phyloP scores from a whole-genome alignment of 2,797 vertebrate species.

The Streptopelia turtur region DNA sequence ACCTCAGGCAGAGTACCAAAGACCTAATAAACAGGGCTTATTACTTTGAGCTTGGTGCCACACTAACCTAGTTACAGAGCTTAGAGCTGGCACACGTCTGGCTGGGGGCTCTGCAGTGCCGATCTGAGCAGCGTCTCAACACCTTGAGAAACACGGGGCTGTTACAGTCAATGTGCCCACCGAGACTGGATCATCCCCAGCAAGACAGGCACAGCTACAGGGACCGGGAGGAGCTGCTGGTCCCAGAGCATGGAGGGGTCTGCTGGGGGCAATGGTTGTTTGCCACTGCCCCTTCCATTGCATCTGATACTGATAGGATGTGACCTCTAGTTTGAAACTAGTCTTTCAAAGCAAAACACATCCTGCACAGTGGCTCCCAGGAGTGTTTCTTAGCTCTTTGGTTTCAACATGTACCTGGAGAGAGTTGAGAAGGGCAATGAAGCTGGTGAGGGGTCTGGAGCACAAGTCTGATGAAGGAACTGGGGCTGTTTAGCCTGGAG shows the following conservation, averaged over 20 bases:
- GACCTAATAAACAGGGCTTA: background rate
- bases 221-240: background rate
- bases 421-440: no score
- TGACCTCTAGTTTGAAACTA: background rate
- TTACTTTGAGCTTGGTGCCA: background rate
- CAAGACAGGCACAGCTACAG: background rate
- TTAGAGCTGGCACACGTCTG: background rate
- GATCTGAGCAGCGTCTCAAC: background rate
- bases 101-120: background rate
- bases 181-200: background rate
- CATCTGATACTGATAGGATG: background rate
- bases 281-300: background rate
- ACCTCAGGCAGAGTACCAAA: background rate
- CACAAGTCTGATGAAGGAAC: no score
- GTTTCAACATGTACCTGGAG: accelerated
- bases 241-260: background rate
- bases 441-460: no score
- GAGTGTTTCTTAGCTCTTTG: background rate
- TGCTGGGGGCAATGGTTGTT: background rate
- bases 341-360: background rate
- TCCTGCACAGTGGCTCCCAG: background rate
- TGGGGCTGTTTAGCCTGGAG: no score
- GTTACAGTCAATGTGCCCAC: background rate
- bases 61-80: background rate
- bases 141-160: accelerated